A percentile compares a stretch with the other conserved stretches of the same genome.
Evolutionary conservation across 2,113 vertebrate species (phyloP).

Genomic region (Chitala chitala): DNA sequence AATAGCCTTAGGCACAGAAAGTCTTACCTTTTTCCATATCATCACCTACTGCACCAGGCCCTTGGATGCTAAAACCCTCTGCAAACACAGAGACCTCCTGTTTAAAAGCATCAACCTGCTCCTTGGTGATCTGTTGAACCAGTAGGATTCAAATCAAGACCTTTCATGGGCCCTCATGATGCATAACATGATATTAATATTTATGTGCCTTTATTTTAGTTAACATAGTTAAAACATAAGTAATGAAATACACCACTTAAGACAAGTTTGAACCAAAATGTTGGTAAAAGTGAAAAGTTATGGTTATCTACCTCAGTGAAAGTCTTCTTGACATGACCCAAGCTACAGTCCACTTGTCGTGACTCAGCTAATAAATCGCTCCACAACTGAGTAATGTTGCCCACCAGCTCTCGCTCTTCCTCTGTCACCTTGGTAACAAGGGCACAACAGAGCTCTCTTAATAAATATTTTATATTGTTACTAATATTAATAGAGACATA

Average conservation of each 20-base stretch:
- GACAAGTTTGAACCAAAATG: not conserved
- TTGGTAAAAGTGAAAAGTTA: not conserved
- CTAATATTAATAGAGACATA: no score
- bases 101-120: slow-evolving; percentile 63
- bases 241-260: not conserved
- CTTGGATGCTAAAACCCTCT: slow-evolving; percentile 65
- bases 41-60: slow-evolving; percentile 81
- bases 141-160: not conserved
- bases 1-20: not conserved
- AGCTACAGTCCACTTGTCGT: slow-evolving; percentile 59
- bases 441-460: not conserved
- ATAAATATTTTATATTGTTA: no score
- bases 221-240: not conserved
- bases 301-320: slow-evolving; percentile 71
- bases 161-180: not conserved
- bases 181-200: not conserved
- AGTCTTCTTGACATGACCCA: slow-evolving; percentile 73
- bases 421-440: slow-evolving; percentile 56
- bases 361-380: slow-evolving; percentile 67
- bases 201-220: not conserved
- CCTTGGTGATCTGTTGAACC: slow-evolving; percentile 67
- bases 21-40: slow-evolving; percentile 80
- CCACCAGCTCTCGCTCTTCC: slow-evolving; percentile 62
- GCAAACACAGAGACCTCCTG: slow-evolving; percentile 67
- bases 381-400: slow-evolving; percentile 66